Percentiles rank a stretch among this genome's conserved stretches.
These are phyloP conservation scores for Neoaliturus tenellus DNA, from an alignment of 2,888 invertebrate species.

Conservation along the genomic window DNA sequence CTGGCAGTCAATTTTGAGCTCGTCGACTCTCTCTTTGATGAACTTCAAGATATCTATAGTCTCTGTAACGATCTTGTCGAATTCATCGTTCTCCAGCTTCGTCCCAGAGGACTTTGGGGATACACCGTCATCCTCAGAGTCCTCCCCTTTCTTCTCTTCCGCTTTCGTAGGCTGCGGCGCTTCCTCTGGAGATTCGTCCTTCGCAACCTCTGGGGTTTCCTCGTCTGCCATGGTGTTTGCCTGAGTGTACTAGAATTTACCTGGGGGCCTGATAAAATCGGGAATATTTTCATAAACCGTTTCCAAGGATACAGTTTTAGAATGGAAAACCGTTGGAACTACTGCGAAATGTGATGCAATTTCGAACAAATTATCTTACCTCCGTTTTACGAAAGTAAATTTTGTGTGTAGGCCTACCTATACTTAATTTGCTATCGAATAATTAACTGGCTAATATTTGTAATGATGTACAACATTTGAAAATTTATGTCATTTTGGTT, in stretches of 20 bases:
- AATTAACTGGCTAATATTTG: no score
- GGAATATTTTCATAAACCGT: no score
- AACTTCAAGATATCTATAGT: not conserved
- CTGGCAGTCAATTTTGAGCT: not conserved
- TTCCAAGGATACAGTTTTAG: no score
- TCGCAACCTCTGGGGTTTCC: not conserved
- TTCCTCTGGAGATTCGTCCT: not conserved
- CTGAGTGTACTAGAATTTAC: not conserved
- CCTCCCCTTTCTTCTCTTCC: not conserved
- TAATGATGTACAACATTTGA: no score
- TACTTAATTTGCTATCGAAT: no score
- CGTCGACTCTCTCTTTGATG: not conserved
- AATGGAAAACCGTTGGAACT: no score
- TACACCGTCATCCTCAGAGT: not conserved
- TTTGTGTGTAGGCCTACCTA: no score
- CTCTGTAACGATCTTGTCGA: not conserved
- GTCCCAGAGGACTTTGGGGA: not conserved
- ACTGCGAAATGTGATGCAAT: no score
- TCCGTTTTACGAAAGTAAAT: no score
- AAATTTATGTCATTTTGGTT: no score
- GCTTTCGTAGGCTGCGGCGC: not conserved
- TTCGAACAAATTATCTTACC: no score
- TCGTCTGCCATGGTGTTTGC: not conserved
- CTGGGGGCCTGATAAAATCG: not conserved
- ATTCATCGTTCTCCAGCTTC: not conserved